phyloP scores from a whole-genome alignment of 2,797 vertebrate species.

The Catamblyrhynchus diadema region DNA sequence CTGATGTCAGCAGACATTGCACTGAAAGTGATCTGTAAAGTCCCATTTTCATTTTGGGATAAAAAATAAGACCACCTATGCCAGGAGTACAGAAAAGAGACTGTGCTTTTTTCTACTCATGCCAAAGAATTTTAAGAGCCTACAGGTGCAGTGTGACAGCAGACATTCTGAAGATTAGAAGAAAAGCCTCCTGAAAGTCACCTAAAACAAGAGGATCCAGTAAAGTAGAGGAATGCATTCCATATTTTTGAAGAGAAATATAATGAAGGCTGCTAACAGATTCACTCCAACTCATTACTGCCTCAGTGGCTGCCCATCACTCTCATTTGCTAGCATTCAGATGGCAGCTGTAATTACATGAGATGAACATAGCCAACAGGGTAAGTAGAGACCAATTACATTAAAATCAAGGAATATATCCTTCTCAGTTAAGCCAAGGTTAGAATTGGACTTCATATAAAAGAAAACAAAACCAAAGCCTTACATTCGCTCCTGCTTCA shows the following conservation, averaged over 20 bases:
- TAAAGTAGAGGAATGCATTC: neutral
- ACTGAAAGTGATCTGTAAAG: neutral
- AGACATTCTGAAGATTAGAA: neutral
- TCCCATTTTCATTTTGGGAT: neutral
- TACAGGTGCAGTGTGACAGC: neutral
- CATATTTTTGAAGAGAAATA: neutral
- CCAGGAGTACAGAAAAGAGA: neutral
- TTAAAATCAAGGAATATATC: neutral
- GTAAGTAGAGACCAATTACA: neutral
- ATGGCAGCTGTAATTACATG: neutral
- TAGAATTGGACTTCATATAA: neutral
- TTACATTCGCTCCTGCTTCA: slow-evolving; percentile 93
- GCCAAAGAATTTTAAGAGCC: neutral
- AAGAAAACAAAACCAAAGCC: slow-evolving; percentile 20
- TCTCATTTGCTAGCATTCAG: neutral
- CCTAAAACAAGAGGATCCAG: neutral
- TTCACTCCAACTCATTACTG: neutral
- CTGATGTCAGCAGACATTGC: neutral
- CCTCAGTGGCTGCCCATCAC: neutral
- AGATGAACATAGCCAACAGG: neutral
- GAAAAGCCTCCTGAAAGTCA: neutral
- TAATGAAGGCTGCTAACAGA: neutral
- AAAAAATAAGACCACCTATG: neutral
- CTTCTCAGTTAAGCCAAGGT: neutral
- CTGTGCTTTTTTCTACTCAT: neutral